Evolutionary conservation across 1,140 invertebrate species (phyloP).

Genomic region (Delia radicum): DNA sequence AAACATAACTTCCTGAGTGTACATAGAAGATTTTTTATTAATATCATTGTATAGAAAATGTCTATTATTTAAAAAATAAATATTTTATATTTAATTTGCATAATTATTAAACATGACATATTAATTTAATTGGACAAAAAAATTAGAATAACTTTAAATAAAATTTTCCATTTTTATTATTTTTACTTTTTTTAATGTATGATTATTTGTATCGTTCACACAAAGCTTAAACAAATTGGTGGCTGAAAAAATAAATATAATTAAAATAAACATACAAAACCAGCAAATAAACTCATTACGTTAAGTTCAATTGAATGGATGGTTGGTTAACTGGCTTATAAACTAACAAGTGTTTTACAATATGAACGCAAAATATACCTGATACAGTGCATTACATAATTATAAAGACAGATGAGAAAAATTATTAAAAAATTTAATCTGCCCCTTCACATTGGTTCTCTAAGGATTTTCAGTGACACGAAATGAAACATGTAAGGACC

Average conservation of each 20-base stretch:
- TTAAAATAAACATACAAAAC: background rate
- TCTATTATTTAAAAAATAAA: too few relatives aligned
- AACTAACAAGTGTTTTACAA: background rate
- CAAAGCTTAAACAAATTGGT: conserved; percentile 6
- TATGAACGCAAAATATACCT: too few relatives aligned
- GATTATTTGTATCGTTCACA: background rate
- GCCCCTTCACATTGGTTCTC: too few relatives aligned
- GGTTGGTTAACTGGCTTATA: background rate
- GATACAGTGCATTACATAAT: too few relatives aligned
- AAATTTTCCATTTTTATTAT: background rate
- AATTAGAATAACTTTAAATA: background rate
- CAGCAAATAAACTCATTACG: background rate
- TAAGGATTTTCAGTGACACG: too few relatives aligned
- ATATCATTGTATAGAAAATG: too few relatives aligned
- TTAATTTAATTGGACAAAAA: background rate
- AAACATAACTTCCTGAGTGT: too few relatives aligned
- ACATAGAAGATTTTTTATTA: too few relatives aligned
- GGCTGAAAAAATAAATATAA: background rate
- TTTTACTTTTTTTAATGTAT: background rate
- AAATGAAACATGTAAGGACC: too few relatives aligned
- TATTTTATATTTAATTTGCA: background rate
- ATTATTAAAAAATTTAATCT: background rate
- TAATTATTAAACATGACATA: background rate
- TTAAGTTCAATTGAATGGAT: background rate
- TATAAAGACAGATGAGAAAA: background rate